A percentile compares a stretch with the other conserved stretches of the same genome.
phyloP scores from a whole-genome alignment of 2,113 vertebrate genomes.

The Athene cunicularia region DNA sequence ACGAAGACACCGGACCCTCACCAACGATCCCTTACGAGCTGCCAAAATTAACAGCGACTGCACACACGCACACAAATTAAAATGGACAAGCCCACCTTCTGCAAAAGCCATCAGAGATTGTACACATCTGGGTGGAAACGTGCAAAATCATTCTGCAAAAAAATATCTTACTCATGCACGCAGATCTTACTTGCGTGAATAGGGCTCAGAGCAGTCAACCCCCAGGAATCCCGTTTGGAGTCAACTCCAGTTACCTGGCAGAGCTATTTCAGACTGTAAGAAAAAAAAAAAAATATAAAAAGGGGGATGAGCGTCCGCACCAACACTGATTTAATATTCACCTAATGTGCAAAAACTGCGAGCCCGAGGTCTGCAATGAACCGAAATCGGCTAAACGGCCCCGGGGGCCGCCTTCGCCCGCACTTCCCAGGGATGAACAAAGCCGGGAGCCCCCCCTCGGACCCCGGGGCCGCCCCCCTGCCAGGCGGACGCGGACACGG shows the following conservation, averaged over 20 bases:
- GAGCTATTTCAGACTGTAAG: background rate
- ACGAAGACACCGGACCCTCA: background rate
- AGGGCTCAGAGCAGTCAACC: background rate
- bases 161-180: background rate
- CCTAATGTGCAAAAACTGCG: background rate
- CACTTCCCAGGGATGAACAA: background rate
- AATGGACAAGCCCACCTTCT: background rate
- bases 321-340: background rate
- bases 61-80: background rate
- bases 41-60: background rate
- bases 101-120: background rate
- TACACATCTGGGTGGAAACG: background rate
- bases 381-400: background rate
- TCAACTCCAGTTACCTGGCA: conserved; percentile 3
- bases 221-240: background rate
- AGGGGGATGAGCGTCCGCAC: background rate
- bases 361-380: background rate
- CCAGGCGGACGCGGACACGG: too few species aligned
- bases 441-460: background rate
- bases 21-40: accelerated
- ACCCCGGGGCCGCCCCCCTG: accelerated
- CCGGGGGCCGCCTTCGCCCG: background rate
- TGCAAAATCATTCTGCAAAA: background rate
- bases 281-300: background rate
- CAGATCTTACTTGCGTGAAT: background rate